phyloP scores from a whole-genome alignment of 2,113 vertebrate genomes.

The Gila orcuttii region DNA sequence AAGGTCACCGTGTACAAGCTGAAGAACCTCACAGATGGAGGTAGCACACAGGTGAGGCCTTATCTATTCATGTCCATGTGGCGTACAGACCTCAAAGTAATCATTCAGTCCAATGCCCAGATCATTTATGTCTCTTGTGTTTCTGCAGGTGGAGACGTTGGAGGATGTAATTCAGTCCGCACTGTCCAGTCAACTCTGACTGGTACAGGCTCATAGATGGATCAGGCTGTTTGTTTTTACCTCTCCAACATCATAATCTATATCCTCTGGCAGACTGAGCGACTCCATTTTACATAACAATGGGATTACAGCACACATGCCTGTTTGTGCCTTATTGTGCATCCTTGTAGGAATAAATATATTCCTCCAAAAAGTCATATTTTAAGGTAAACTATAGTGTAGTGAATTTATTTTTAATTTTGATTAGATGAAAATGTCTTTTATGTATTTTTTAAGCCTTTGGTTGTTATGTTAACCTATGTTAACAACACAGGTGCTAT shows the following conservation, averaged over 20 bases:
- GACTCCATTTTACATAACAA: slow-evolving; percentile 66
- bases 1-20: slow-evolving; percentile 81
- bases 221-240: slow-evolving; percentile 8
- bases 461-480: neutral
- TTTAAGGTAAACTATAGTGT: too few species aligned
- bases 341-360: slow-evolving; percentile 1
- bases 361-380: neutral
- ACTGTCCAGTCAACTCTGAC: slow-evolving; percentile 58
- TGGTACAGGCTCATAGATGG: neutral
- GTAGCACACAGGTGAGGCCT: slow-evolving; percentile 69
- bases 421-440: neutral
- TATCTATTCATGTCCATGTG: neutral
- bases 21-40: slow-evolving; percentile 67
- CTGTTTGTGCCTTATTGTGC: slow-evolving; percentile 6
- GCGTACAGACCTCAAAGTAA: neutral
- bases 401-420: neutral
- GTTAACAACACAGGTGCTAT: neutral
- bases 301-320: slow-evolving; percentile 56
- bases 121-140: slow-evolving; percentile 17
- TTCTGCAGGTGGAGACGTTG: slow-evolving; percentile 70
- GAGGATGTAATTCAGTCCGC: slow-evolving; percentile 68
- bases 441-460: neutral
- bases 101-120: neutral
- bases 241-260: slow-evolving; percentile 50
- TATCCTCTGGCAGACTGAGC: slow-evolving; percentile 61